phyloP scores from a whole-genome alignment of 2,113 vertebrate species.

The Setophaga coronata region DNA sequence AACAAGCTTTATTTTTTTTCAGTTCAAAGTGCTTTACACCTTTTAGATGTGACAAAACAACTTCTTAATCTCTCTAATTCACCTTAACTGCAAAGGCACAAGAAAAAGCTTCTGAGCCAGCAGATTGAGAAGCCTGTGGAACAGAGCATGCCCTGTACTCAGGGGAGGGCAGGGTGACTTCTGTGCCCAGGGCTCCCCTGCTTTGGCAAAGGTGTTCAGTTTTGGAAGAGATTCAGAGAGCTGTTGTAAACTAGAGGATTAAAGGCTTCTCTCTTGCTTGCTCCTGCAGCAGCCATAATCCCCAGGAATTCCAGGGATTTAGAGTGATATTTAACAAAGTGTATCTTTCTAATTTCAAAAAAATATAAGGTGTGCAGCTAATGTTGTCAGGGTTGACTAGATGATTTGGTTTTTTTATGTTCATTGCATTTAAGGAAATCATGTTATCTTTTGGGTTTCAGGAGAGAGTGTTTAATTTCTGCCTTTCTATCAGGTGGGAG shows the following conservation, averaged over 20 bases:
- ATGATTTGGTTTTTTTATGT: neutral
- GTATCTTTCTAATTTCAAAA: neutral
- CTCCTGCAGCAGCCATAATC: neutral
- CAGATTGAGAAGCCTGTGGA: neutral
- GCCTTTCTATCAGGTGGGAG: neutral
- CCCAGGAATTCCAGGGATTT: neutral
- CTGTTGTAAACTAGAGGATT: neutral
- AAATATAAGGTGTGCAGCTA: neutral
- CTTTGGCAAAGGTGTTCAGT: neutral
- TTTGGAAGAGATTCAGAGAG: neutral
- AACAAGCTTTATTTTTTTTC: neutral
- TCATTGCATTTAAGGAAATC: neutral
- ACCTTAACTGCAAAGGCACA: neutral
- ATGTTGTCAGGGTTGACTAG: neutral
- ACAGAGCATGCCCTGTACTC: neutral
- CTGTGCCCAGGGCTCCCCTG: neutral
- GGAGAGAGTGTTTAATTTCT: neutral
- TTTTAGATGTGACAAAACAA: neutral
- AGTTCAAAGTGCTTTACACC: neutral
- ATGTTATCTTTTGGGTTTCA: neutral
- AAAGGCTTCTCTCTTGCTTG: neutral
- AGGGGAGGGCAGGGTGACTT: neutral
- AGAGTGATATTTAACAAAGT: neutral
- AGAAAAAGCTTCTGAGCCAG: neutral
- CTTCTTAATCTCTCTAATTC: neutral